A percentile compares a stretch with the other conserved stretches of the same genome.
Evolutionary conservation across 2,113 vertebrate species (phyloP).

Genomic region (Vireo altiloquus): DNA sequence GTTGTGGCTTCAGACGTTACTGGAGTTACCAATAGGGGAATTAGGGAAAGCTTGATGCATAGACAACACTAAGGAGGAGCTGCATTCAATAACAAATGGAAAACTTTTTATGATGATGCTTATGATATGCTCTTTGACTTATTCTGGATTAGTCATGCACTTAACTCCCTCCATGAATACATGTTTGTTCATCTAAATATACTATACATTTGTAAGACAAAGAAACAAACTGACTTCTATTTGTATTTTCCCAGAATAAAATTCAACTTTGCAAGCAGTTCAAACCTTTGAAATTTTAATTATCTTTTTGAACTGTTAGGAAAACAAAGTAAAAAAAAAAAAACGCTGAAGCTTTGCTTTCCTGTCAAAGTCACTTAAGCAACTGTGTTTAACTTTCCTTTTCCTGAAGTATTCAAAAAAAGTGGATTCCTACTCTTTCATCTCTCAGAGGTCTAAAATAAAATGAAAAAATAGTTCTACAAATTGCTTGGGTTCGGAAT

Average conservation of each 20-base stretch:
- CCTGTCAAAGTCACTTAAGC: background rate
- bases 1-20: background rate
- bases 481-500: background rate
- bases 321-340: background rate
- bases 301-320: background rate
- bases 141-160: background rate
- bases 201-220: background rate
- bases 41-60: background rate
- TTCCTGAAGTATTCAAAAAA: background rate
- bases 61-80: background rate
- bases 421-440: background rate
- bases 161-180: background rate
- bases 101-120: background rate
- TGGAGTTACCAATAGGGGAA: background rate
- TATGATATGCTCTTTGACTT: background rate
- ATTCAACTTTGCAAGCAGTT: background rate
- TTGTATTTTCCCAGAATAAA: background rate
- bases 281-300: background rate
- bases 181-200: background rate
- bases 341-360: background rate
- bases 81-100: fast-evolving
- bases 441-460: background rate
- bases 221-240: background rate
- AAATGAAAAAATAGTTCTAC: background rate
- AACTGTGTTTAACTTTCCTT: background rate